A percentile compares a stretch with the other conserved stretches of the same genome.
phyloP scores from a whole-genome alignment of 2,113 vertebrate species.

The Oceanites oceanicus region DNA sequence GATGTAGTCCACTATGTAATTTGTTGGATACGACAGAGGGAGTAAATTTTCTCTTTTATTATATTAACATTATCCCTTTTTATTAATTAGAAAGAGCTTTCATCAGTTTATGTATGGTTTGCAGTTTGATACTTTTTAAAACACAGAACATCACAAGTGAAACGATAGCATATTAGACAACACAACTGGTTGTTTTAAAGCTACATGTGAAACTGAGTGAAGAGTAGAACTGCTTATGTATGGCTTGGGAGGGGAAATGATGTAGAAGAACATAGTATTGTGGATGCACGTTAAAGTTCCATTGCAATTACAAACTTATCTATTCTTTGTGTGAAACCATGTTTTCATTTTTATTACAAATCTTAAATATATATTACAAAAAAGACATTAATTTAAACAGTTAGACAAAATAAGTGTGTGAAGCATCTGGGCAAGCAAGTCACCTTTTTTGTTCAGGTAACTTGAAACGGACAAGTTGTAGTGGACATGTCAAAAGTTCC shows the following conservation, averaged over 20 bases:
- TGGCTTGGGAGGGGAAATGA: neutral
- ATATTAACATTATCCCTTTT: neutral
- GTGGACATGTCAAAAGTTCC: conserved; percentile 66
- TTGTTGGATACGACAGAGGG: neutral
- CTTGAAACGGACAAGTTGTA: neutral
- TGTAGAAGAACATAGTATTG: conserved; percentile 9
- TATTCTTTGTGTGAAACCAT: conserved; percentile 60
- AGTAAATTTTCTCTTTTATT: neutral
- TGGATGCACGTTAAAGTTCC: conserved; percentile 43
- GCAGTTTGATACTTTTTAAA: neutral
- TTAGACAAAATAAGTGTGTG: conserved; percentile 28
- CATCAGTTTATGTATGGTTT: neutral
- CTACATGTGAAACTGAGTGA: neutral
- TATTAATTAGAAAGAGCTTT: neutral
- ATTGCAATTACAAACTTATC: conserved; percentile 39
- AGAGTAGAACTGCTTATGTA: neutral
- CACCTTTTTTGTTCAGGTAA: conserved; percentile 5
- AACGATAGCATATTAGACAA: neutral
- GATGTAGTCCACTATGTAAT: neutral
- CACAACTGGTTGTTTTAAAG: neutral
- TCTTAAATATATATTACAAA: conserved; percentile 63
- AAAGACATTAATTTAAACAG: conserved; percentile 19
- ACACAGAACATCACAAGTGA: neutral
- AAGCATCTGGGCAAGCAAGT: conserved; percentile 5
- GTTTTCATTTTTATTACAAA: conserved; percentile 63